Evolutionary conservation across 2,113 vertebrate species (phyloP).

Genomic region (Lycocorax pyrrhopterus): DNA sequence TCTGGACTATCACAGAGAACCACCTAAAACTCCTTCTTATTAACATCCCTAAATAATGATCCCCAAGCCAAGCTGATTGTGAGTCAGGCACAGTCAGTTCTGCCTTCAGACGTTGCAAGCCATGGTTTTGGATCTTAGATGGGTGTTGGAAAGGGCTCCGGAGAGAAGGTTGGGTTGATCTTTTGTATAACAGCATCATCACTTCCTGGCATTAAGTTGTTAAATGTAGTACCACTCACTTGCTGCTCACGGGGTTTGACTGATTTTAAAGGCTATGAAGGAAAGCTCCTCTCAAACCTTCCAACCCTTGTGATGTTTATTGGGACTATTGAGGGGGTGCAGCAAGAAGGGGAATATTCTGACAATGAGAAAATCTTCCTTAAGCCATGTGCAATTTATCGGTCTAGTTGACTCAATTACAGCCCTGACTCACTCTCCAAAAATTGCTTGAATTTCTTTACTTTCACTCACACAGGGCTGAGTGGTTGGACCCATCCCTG

Average conservation of each 20-base stretch:
- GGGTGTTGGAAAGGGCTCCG: neutral
- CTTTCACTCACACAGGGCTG: neutral
- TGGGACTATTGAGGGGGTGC: neutral
- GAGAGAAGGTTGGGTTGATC: rapidly evolving
- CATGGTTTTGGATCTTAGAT: neutral
- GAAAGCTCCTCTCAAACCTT: neutral
- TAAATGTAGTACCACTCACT: neutral
- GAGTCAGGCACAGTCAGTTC: neutral
- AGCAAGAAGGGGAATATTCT: neutral
- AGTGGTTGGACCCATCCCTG: neutral
- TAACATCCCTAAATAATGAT: neutral
- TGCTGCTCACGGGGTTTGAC: neutral
- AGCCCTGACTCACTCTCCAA: neutral
- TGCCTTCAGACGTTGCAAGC: neutral
- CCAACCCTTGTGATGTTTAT: neutral
- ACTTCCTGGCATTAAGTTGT: neutral
- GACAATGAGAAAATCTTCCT: neutral
- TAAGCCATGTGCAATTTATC: neutral
- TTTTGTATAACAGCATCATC: neutral
- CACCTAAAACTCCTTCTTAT: neutral
- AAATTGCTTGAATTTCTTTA: neutral
- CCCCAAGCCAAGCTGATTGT: neutral
- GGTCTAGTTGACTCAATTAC: neutral
- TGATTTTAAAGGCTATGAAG: neutral
- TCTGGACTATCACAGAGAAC: neutral